Evolutionary conservation across 2,888 invertebrate genomes (phyloP).

Genomic region (Diaperis boleti): DNA sequence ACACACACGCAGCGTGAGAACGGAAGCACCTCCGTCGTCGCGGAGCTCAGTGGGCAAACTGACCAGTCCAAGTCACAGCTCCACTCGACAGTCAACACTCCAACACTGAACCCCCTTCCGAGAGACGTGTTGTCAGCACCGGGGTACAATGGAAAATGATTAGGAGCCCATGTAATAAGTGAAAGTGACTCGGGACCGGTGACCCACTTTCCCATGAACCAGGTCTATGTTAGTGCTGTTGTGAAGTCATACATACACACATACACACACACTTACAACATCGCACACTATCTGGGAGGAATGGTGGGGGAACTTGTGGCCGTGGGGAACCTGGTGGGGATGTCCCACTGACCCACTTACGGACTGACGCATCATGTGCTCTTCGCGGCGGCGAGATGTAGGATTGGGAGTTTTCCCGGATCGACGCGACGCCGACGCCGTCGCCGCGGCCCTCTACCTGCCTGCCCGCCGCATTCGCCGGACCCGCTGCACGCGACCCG

Average conservation of each 20-base stretch:
- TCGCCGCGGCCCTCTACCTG: conserved; percentile 43
- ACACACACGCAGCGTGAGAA: conserved; percentile 40
- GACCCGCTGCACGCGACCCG: conserved; percentile 45
- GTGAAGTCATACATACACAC: conserved; percentile 64
- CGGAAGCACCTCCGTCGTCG: conserved; percentile 45
- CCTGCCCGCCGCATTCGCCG: conserved; percentile 33
- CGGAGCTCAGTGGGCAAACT: conserved; percentile 42
- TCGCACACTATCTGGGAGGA: conserved; percentile 50
- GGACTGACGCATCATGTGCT: conserved; percentile 72
- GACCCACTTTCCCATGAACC: conserved; percentile 93
- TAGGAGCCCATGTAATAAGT: conserved; percentile 87
- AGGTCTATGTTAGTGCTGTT: conserved; percentile 86
- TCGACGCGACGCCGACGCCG: conserved; percentile 23
- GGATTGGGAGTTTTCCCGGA: conserved; percentile 35
- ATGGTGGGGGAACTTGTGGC: conserved; percentile 50
- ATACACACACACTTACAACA: conserved; percentile 62
- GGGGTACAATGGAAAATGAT: conserved; percentile 79
- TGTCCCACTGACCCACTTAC: conserved; percentile 90
- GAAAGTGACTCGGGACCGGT: conserved; percentile 82
- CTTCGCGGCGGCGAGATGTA: conserved; percentile 47
- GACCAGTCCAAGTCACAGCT: too few species aligned
- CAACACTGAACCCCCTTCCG: conserved; percentile 48
- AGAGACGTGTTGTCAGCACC: conserved; percentile 66
- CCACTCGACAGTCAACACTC: conserved; percentile 33
- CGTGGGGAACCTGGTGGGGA: conserved; percentile 67